These are phyloP conservation scores for Scotopteryx bipunctaria DNA, from an alignment of 2,888 invertebrate species.

Conservation along the genomic window DNA sequence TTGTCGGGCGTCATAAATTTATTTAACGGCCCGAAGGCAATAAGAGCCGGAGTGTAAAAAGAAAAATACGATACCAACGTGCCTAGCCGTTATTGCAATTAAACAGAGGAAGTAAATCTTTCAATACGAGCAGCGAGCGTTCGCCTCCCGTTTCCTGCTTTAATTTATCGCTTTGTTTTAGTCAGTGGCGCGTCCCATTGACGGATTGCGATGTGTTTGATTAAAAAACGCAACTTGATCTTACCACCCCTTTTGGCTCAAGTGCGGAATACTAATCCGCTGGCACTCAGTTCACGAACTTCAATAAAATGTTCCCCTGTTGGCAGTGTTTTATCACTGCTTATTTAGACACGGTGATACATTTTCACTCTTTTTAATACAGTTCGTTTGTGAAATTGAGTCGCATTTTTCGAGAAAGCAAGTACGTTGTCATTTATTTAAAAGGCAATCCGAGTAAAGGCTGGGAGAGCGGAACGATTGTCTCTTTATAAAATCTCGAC, in stretches of 20 bases:
- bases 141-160: conserved; percentile 77
- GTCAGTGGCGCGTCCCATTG: conserved; percentile 78
- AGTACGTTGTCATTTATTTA: conserved; percentile 39
- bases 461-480: conserved; percentile 11
- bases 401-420: conserved; percentile 3
- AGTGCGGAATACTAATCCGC: conserved; percentile 52
- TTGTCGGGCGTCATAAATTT: conserved; percentile 83
- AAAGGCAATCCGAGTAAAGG: conserved; percentile 17
- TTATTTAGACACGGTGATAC: conserved; percentile 35
- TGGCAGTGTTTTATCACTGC: conserved; percentile 39
- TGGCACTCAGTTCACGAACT: conserved; percentile 40
- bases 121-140: conserved; percentile 79
- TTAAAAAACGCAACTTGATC: conserved; percentile 76
- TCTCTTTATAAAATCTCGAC: conserved; percentile 29
- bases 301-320: conserved; percentile 45
- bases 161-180: conserved; percentile 83
- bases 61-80: conserved; percentile 84
- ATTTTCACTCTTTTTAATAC: conserved; percentile 31
- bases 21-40: conserved; percentile 83
- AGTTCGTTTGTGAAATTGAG: conserved; percentile 15
- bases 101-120: conserved; percentile 84
- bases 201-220: conserved; percentile 80
- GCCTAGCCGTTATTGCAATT: conserved; percentile 84
- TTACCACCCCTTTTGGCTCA: conserved; percentile 61
- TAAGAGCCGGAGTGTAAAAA: conserved; percentile 83